Base-by-base conservation (phyloP, 2,888 invertebrate genomes). In the Cenopis cana region DNA sequence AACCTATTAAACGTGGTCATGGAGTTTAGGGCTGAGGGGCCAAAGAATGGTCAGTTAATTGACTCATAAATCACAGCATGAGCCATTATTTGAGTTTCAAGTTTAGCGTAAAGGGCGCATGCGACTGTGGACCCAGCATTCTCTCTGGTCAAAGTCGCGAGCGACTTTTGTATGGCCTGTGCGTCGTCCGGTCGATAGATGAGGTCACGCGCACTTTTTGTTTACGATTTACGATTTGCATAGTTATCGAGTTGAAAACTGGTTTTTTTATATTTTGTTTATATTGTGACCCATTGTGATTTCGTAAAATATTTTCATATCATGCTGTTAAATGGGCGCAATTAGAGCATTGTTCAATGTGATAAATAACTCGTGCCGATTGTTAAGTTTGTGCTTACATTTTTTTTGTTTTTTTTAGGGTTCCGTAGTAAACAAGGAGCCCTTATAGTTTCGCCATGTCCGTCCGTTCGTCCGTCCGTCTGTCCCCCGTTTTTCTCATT, bases 141-240 rank as follows among this genome's bases (percentile, higher is more conserved):
- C 11, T 14, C 17, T 36, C 11, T 64, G 18, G 1, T n/a, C 20
- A 38, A 1, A 54, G 50, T 14, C 18, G 17, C n/a, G 17, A 50
- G 18, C 8, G 8, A n/a, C 20, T 14, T 59, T 59, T 59, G 20
- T 20, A 57, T 12, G 14, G 54, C 29, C 24, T 52, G 67, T 68
- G 36, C 50, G 6, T 79, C 72, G 77, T 78, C 78, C 76, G 79
- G 79, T 82, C 86, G 84, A 85, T 82, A 89, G 90, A 89, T 89
- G 88, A 89, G 85, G 90, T 84, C 82, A 82, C 79, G 82, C 79
- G 78, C 81, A 76, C 80, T 52, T 64, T 52, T 54, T 54, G 64
- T 64, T 64, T 38, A 78, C 75, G 75, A 80, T 64, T 64, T 38
- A 78, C 75, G 75, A 80, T 82, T 82, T 88, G 86, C 84, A 60